A percentile compares a stretch with the other conserved stretches of the same genome.
Evolutionary conservation across 2,888 invertebrate species (phyloP).

Genomic region (Muscina levida): DNA sequence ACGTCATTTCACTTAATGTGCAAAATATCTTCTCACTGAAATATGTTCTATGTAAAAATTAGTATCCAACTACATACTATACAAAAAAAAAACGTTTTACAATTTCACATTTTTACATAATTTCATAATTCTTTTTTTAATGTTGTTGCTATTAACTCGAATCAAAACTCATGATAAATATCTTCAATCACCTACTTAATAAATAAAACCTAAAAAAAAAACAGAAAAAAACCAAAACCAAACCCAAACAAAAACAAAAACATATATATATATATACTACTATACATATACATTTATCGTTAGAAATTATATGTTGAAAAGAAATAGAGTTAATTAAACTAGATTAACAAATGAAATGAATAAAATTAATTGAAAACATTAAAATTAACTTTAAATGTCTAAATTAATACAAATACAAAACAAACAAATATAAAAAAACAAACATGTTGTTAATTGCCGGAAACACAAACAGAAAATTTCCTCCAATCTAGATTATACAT

Average conservation of each 20-base stretch:
- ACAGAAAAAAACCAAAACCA: too few species aligned
- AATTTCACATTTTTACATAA: too few species aligned
- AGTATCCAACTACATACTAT: too few species aligned
- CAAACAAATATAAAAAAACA: background rate
- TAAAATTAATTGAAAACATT: slow-evolving; percentile 2
- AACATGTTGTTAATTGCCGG: slow-evolving; percentile 34
- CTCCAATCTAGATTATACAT: slow-evolving; percentile 2
- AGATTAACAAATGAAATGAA: slow-evolving; percentile 12
- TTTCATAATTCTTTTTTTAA: too few species aligned
- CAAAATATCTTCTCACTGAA: too few species aligned
- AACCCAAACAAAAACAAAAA: background rate
- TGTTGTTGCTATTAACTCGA: too few species aligned
- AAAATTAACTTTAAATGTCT: slow-evolving; percentile 53
- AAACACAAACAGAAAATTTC: slow-evolving; percentile 22
- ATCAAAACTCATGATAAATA: slow-evolving; percentile 9
- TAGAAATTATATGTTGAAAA: slow-evolving; percentile 60
- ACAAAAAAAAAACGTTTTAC: too few species aligned
- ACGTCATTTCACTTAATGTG: too few species aligned
- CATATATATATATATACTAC: background rate
- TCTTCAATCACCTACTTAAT: background rate
- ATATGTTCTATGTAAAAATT: too few species aligned
- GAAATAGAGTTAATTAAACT: slow-evolving; percentile 44
- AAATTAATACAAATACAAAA: slow-evolving; percentile 42
- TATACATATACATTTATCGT: slow-evolving; percentile 23
- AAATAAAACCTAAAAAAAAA: background rate